Evolutionary conservation across 2,888 invertebrate genomes (phyloP), one percentile per base, ranked within the genome.

Genomic region (Drosophila melanocephala): DNA sequence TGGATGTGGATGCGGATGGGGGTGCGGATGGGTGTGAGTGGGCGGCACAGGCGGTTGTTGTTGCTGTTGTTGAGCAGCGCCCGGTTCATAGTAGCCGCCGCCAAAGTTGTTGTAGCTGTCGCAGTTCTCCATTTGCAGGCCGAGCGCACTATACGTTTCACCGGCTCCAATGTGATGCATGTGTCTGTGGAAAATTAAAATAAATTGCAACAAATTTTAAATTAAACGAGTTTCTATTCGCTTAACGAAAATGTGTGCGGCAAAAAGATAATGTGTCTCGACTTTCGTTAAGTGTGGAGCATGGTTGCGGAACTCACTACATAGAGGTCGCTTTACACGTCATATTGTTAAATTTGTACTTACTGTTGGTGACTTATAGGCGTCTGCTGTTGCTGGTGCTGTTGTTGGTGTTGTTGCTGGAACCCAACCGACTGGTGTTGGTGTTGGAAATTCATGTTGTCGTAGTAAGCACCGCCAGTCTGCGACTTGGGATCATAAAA

Each of bases 1-100:
- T 83, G 94, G 78, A 22, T 94, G 92, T 83, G 94, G 78, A 22
- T 37, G 95, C 16, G 57, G 57, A 94, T 71, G 95, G 95, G 93
- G 73, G 94, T 94, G 16, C 94, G 93, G 72, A 94, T 94, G 12
- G 94, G 95, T 95, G 79, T 95, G 95, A 67, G 92, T 95, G 95
- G 81, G 93, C 92, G 87, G 86, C 14, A 75, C 72, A 75, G 84
- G 87, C 79, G 91, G 94, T 19, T 79, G 79, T 22, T 79, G 79
- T 92, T 91, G 94, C 22, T 79, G 79, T 92, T 91, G 94, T 93
- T 70, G 94, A 35, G 81, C 67, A 5, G 85, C 73, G 26, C 73
- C 69, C n/a, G 87, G 75, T 44, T 92, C 92, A 44, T 92, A 92
- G 65, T 90, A 90, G 14, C 84, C 84, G 52, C 82, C 84, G 42